A percentile compares a stretch with the other conserved stretches of the same genome.
These are phyloP conservation scores for Spinibarbus caldwelli DNA, from an alignment of 2,797 vertebrate species.

Conservation along the genomic window DNA sequence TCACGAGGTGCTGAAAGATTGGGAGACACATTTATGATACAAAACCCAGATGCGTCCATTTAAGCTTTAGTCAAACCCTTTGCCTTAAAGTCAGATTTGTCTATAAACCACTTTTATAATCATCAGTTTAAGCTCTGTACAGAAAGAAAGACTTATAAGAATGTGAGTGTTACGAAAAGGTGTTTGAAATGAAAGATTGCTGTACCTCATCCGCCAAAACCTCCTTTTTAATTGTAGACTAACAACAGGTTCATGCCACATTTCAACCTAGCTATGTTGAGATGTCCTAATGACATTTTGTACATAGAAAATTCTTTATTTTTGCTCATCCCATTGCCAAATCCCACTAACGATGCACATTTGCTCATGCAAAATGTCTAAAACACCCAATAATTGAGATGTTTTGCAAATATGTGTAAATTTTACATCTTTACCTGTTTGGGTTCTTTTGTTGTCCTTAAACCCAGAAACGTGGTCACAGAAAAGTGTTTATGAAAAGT, in stretches of 20 bases:
- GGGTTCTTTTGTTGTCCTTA: neutral
- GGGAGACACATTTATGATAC: conserved; percentile 5
- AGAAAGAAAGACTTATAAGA: conserved; percentile 19
- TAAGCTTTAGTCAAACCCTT: conserved; percentile 66
- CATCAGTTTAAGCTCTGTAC: conserved; percentile 23
- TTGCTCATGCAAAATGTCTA: neutral
- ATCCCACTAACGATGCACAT: neutral
- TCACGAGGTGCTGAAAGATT: conserved; percentile 26
- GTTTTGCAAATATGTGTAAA: neutral
- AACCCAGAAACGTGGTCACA: neutral
- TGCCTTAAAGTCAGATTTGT: conserved; percentile 73
- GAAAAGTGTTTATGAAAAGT: neutral
- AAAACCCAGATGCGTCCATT: conserved; percentile 39
- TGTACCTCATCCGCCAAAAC: conserved; percentile 38
- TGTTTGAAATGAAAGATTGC: neutral
- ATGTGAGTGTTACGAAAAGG: conserved; percentile 32
- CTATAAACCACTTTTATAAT: conserved; percentile 60
- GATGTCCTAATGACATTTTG: neutral
- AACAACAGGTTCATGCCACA: neutral
- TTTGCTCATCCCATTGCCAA: neutral
- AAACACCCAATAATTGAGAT: too few relatives aligned
- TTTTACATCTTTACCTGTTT: too few relatives aligned
- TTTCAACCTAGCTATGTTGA: neutral
- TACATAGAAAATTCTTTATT: neutral
- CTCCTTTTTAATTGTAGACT: conserved; percentile 27